Conservation (phyloP, 35 echinoderm and acorn worm genomes). For the Lytechinus pictus region DNA sequence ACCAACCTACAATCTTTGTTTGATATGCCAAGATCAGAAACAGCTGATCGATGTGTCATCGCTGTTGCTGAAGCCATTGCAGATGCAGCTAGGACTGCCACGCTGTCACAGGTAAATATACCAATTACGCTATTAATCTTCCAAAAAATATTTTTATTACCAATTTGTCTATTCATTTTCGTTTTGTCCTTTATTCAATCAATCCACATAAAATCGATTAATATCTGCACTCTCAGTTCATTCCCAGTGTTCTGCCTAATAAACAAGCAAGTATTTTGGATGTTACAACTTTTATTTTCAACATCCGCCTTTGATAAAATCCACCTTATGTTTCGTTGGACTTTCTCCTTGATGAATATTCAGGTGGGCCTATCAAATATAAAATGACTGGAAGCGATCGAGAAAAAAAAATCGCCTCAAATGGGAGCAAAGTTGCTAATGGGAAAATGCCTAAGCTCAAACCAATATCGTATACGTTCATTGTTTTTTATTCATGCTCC, state of each 20-base stretch:
- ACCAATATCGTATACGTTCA: not conserved
- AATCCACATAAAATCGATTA: not conserved
- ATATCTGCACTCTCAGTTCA: not conserved
- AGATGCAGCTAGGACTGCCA: not conserved
- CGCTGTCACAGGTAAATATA: not conserved
- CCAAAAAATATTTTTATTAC: not conserved
- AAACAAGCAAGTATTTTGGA: not conserved
- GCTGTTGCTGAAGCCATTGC: not conserved
- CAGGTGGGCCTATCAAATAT: too few relatives aligned
- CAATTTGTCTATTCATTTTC: too few relatives aligned
- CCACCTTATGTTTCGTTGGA: too few relatives aligned
- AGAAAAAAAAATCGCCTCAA: not conserved
- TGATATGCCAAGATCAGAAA: slow-evolving; percentile 46
- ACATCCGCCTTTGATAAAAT: too few relatives aligned
- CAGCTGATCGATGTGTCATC: not conserved
- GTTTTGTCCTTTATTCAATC: too few relatives aligned
- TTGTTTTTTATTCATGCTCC: not conserved
- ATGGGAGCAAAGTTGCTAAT: not conserved
- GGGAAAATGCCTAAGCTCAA: not conserved
- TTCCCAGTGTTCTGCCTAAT: not conserved
- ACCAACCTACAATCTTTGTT: not conserved
- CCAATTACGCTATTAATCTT: not conserved
- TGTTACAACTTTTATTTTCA: too few relatives aligned
- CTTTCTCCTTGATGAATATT: too few relatives aligned
- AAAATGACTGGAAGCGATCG: not conserved